Base-by-base conservation (phyloP, 2,888 invertebrate species). In the Melinaea menophilus region DNA sequence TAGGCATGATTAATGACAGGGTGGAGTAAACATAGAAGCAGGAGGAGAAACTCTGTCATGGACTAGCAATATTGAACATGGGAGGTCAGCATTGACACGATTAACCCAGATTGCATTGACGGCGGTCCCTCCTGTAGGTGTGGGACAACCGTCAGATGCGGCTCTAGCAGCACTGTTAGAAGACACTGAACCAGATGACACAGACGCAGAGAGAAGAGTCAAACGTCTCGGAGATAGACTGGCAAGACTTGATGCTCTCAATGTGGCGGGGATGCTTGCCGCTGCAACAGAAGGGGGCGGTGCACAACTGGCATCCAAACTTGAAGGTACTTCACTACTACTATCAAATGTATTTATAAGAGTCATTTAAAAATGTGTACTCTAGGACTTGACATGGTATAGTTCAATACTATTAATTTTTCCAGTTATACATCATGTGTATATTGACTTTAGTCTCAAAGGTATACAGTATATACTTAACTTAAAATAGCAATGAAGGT, bases 131-230 rank as follows among this genome's bases (percentile, higher is more conserved):
- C 96, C 96, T 2, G 92, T 97, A 54, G 95, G 95, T 34, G 75
- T 0, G 54, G 63, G 93, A 94, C 69, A 95, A 76, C 97, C 98
- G 81, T 96, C 98, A 73, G 92, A 93, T 34, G 98, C 81, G 59
- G 88, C 87, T 64, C 77, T 86, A 31, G 81, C 83, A 9, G 94
- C 94, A 72, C 91, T 99, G 69, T 95, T 99, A 89, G 75, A 73
- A 35, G 74, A 71, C 55, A 96, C 96, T 78, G 95, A 96, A 79
- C 95, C 95, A 82, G 97, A 96, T n/a, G 96, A 98, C 65, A 95
- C 95, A 61, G 95, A 96, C 86, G 96, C 96, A 9, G 94, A 94
- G 85, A 91, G 91, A 22, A 93, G 94, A 77, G 93, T 93, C 92
- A 81, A 79, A 22, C 94, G 89, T 66, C 90, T 99, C 46, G 95